A percentile compares a stretch with the other conserved stretches of the same genome.
Conservation (phyloP, 2,113 vertebrate species). For the Oxyura jamaicensis region DNA sequence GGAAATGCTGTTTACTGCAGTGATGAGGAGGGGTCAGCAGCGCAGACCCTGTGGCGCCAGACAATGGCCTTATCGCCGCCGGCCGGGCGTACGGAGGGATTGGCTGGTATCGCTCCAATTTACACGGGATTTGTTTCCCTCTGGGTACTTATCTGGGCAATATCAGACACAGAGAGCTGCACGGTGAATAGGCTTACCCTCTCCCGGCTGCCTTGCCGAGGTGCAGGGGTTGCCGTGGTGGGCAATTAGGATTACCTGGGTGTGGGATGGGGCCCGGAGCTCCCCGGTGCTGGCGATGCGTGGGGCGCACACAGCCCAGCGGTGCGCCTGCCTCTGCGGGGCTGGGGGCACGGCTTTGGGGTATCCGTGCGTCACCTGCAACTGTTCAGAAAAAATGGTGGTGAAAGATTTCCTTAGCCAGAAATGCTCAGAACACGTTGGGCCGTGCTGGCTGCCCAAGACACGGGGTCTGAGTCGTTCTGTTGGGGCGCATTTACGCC, state of each 20-base stretch:
- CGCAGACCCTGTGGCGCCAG: not conserved
- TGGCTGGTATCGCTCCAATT: conserved; percentile 29
- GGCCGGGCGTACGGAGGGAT: conserved; percentile 31
- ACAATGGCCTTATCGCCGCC: conserved; percentile 28
- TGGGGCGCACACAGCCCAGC: no score
- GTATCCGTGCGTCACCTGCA: not conserved
- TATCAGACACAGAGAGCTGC: conserved; percentile 66
- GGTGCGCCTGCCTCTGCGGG: no score
- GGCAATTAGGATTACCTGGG: conserved; percentile 66
- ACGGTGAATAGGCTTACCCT: conserved; percentile 64
- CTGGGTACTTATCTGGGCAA: conserved; percentile 64
- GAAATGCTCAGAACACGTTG: rapidly evolving
- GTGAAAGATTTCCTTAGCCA: not conserved
- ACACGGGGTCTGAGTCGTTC: rapidly evolving
- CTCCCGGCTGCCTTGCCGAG: conserved; percentile 57
- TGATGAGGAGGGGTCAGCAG: conserved; percentile 3
- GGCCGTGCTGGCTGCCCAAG: rapidly evolving
- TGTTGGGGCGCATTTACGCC: rapidly evolving
- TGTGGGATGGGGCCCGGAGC: not conserved
- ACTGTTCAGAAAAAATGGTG: not conserved
- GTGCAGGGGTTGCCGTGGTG: conserved; percentile 66
- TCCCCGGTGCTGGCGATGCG: not conserved
- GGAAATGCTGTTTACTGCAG: not conserved
- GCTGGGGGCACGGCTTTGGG: no score
- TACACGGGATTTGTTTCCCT: conserved; percentile 60